phyloP scores from a whole-genome alignment of 2,113 vertebrate genomes.

The Corapipo altera region DNA sequence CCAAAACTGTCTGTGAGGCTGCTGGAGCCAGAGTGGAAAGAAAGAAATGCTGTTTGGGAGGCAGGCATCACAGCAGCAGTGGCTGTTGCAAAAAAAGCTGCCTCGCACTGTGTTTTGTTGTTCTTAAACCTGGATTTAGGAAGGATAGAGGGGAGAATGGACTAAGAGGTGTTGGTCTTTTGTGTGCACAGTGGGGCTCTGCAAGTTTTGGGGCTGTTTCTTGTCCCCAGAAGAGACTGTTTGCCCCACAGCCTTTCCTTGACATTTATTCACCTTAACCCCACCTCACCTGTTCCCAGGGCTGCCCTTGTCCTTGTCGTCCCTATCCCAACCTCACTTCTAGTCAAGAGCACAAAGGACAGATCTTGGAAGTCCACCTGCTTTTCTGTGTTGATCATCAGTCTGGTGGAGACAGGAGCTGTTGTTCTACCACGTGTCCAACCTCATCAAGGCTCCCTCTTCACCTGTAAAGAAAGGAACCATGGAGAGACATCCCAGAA shows the following conservation, averaged over 20 bases:
- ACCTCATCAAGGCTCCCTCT: not conserved
- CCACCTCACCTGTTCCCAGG: not conserved
- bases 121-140: not conserved
- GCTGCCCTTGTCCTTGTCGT: not conserved
- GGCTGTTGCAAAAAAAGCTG: not conserved
- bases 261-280: not conserved
- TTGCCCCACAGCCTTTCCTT: not conserved
- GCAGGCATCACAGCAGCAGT: not conserved
- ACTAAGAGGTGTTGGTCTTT: not conserved
- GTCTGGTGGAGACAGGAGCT: accelerated
- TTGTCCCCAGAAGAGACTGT: not conserved
- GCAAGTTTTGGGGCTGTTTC: not conserved
- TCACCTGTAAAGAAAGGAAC: not conserved
- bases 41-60: not conserved
- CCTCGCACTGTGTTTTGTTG: accelerated
- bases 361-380: not conserved
- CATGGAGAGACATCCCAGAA: not conserved
- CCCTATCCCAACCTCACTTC: not conserved
- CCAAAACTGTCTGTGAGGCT: not conserved
- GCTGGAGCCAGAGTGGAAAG: not conserved
- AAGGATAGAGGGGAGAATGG: not conserved
- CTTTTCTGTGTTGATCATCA: not conserved
- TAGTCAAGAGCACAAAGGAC: not conserved
- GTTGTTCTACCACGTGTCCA: not conserved
- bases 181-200: not conserved